Percentiles rank a stretch among this genome's conserved stretches.
phyloP scores from a whole-genome alignment of 2,797 vertebrate species.

The Ctenopoma multispine region DNA sequence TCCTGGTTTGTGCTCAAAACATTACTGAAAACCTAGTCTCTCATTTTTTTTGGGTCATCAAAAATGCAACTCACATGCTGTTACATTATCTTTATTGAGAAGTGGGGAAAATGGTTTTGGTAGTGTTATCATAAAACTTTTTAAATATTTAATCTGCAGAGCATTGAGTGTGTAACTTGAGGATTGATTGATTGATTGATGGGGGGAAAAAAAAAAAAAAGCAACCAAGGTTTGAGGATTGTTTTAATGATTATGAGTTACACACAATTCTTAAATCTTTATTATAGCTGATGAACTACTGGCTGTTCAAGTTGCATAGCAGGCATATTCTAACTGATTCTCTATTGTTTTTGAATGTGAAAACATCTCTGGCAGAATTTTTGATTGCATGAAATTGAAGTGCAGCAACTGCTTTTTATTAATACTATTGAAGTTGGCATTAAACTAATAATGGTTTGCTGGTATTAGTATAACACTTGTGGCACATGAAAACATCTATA shows the following conservation, averaged over 20 bases:
- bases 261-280: no score
- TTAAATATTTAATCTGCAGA: not conserved
- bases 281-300: no score
- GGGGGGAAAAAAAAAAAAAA: no score
- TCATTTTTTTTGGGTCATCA: constrained; percentile 6
- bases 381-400: not conserved
- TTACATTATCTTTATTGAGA: not conserved
- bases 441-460: constrained; percentile 26
- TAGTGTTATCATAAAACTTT: not conserved
- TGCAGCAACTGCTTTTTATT: not conserved
- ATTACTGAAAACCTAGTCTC: constrained; percentile 3
- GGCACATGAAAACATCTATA: constrained; percentile 47
- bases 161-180: not conserved
- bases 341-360: no score
- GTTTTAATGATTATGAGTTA: no score
- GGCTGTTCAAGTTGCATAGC: no score
- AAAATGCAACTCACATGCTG: not conserved
- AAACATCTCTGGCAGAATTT: not conserved
- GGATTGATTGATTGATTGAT: not conserved
- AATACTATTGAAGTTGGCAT: not conserved
- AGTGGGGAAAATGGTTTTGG: no score
- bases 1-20: constrained; percentile 24
- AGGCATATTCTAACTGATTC: no score
- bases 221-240: no score
- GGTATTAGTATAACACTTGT: constrained; percentile 30